Evolutionary conservation across 2,113 vertebrate genomes (phyloP).

Genomic region (Pao palembangensis): DNA sequence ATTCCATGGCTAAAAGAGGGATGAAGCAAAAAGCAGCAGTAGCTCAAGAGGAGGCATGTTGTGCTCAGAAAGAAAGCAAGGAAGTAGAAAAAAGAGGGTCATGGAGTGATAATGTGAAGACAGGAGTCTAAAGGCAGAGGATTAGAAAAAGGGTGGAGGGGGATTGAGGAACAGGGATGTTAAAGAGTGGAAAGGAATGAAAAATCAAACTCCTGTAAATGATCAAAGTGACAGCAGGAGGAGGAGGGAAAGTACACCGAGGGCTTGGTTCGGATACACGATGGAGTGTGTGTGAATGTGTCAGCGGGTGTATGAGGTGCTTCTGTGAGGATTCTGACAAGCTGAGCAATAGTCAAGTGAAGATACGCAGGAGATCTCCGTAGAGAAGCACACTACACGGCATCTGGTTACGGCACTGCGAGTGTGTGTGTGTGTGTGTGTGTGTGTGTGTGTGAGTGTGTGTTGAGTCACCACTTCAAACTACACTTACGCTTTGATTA

Average conservation of each 20-base stretch:
- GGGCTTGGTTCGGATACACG: slow-evolving; percentile 12
- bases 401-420: slow-evolving; percentile 32
- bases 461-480: background rate
- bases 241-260: background rate
- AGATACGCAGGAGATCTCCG: slow-evolving; percentile 39
- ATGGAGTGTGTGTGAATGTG: slow-evolving; percentile 8
- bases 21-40: background rate
- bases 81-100: background rate
- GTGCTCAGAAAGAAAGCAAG: background rate
- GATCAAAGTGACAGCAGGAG: slow-evolving; percentile 38
- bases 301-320: slow-evolving; percentile 18
- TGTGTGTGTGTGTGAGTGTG: slow-evolving; percentile 5
- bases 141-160: background rate
- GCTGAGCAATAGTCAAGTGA: slow-evolving; percentile 31
- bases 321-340: slow-evolving; percentile 32
- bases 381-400: slow-evolving; percentile 41
- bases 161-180: background rate
- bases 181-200: slow-evolving; percentile 18
- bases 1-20: background rate
- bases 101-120: slow-evolving; percentile 24
- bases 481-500: no score
- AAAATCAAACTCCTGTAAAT: slow-evolving; percentile 37
- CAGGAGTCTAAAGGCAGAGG: slow-evolving; percentile 19
- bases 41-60: background rate
- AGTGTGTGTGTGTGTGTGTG: slow-evolving; percentile 5